Evolutionary conservation across 2,113 vertebrate species (phyloP), one percentile per base, ranked within the genome.

Genomic region (Hydrolagus affinis): DNA sequence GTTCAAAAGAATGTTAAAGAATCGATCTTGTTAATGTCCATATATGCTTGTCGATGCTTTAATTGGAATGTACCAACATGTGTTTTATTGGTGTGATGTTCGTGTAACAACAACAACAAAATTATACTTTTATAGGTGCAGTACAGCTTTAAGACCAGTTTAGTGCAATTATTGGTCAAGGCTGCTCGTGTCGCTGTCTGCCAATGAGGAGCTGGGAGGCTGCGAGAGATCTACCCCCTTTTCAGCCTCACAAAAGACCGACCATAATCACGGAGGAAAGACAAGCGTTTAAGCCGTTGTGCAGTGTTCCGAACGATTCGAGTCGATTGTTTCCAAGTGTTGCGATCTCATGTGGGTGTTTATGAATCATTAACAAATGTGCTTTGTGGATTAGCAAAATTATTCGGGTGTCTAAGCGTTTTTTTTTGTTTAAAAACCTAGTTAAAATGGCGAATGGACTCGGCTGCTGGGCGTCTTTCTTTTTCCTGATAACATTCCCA

Each of bases 401-500:
- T 21, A 25, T 9, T 15, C 56, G 1, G 21, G 11, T 3, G 3
- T 8, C 17, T 19, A 8, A 0, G 8, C 7, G 62, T 17, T 8
- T 28, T 64, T 28, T 21, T 44, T 44, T 64, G 8, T 12, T 15
- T 0, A 0, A n/a, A 8, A 75, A n/a, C 62, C 23, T n/a, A 7
- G 17, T 8, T 0, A 80, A 57, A 80, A 64, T 44, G 44, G 44
- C 44, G 44, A 1, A 44, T 44, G 44, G 44, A 44, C 44, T 44
- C 44, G 15, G 76, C 23, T 9, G 32, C 17, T 28, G 88, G 9
- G 19, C 88, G 62, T 85, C 90, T 30, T 87, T 78, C 66, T 12
- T 88, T 85, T 86, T 91, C 12, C 85, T 91, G 77, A 89, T 89
- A 80, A 88, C 17, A 7, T 59, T 88, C 86, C 86, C 21, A 70